phyloP scores from a whole-genome alignment of 2,888 invertebrate species.

The Prosopocoilus inquinatus region DNA sequence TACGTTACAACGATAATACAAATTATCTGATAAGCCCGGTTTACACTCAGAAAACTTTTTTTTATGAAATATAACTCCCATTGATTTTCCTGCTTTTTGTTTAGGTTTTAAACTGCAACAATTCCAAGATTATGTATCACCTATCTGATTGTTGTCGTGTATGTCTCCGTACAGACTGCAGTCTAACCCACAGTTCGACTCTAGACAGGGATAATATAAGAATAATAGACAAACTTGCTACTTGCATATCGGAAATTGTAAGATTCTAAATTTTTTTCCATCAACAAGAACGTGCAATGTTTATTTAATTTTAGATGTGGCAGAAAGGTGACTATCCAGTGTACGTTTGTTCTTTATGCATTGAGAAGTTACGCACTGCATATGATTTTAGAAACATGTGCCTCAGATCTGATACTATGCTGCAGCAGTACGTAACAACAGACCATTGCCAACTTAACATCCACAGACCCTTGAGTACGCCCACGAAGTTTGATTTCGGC shows the following conservation, averaged over 20 bases:
- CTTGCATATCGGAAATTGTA: slow-evolving; percentile 47
- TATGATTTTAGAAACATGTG: slow-evolving; percentile 44
- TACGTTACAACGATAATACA: too few relatives aligned
- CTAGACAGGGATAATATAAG: slow-evolving; percentile 44
- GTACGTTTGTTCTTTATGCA: slow-evolving; percentile 43
- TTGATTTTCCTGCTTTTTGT: neutral
- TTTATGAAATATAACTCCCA: neutral
- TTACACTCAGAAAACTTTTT: too few relatives aligned
- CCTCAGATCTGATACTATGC: slow-evolving; percentile 41
- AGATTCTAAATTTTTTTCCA: slow-evolving; percentile 21
- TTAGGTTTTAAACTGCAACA: neutral
- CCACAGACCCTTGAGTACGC: slow-evolving; percentile 31
- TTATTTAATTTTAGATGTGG: slow-evolving; percentile 38
- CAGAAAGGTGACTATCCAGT: slow-evolving; percentile 41
- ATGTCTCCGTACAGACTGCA: slow-evolving; percentile 45
- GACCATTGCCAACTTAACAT: slow-evolving; percentile 32
- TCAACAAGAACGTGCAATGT: neutral
- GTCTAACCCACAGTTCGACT: slow-evolving; percentile 41
- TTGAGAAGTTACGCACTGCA: slow-evolving; percentile 42
- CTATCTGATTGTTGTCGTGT: slow-evolving; percentile 45
- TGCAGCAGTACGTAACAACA: slow-evolving; percentile 36
- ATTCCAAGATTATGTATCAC: slow-evolving; percentile 32
- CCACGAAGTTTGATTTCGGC: slow-evolving; percentile 40
- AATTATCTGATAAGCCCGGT: too few relatives aligned
- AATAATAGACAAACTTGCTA: slow-evolving; percentile 42